Evolutionary conservation across 2,113 vertebrate species (phyloP), one percentile per base, ranked within the genome.

Genomic region (Pollimyrus isidori): DNA sequence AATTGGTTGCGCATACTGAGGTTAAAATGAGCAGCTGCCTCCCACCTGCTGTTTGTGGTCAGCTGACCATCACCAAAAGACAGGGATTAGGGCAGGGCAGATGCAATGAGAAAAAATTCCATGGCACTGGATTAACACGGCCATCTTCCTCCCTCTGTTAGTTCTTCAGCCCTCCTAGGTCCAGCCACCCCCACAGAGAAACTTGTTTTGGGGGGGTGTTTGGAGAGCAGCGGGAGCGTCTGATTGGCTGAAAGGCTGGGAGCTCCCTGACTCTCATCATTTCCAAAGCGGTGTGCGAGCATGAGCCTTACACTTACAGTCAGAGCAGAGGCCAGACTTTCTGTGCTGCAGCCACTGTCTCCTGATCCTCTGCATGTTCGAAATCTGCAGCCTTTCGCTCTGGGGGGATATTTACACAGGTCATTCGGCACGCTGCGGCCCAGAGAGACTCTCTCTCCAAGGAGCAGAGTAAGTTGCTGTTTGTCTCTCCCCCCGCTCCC

Each of bases 401-500:
- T 90, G 91, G 21, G 91, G 92, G 91, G 90, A 85, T 91, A 4
- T 89, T 89, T 46, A 89, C 88, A 92, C 86, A 91, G 91, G 53
- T 88, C 89, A 87, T 86, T 86, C 82, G 85, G 76, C 42, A 73
- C 7, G 90, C 87, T n/a, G 87, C 85, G 89, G 91, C 90, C 52
- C 87, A 89, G 76, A 89, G 86, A 46, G 62, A 53, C 90, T 89
- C 91, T 91, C 91, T 91, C 89, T 90, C 83, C 73, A 82, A 89
- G 93, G 90, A 87, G 89, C 58, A 92, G 93, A 94, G 95, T 96
- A 95, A 95, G 95, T 94, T 93, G n/a, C 86, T 26, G 9, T 76
- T 88, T 90, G 39, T 26, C 21, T 13, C 90, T 89, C 4, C 52
- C 90, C 69, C 58, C 39, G 52, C 17, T 9, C 90, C 89, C 4